phyloP scores from a whole-genome alignment of 2,888 invertebrate species.

The Anticlea derivata region DNA sequence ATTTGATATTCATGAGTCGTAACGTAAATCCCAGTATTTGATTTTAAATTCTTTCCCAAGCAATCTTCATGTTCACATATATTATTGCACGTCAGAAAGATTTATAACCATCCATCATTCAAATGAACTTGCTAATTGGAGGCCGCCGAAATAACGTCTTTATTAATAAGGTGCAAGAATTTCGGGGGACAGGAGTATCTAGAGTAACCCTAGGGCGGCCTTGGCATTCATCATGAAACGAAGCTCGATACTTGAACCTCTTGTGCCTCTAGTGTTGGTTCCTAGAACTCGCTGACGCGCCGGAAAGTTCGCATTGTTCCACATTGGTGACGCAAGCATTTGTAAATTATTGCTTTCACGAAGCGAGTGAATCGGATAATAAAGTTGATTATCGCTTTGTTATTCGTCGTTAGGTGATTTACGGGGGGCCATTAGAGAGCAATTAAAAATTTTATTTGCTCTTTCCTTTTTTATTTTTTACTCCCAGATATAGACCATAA shows the following conservation, averaged over 20 bases:
- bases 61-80: background rate
- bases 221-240: constrained; percentile 13
- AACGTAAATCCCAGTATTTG: too few species aligned
- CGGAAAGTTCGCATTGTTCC: constrained; percentile 6
- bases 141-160: background rate
- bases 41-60: too few species aligned
- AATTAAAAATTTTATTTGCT: too few species aligned
- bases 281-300: background rate
- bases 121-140: background rate
- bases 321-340: background rate
- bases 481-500: too few species aligned
- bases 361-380: too few species aligned
- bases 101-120: background rate
- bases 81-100: too few species aligned
- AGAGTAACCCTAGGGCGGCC: background rate
- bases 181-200: background rate
- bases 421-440: too few species aligned
- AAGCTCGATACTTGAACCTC: constrained; percentile 7
- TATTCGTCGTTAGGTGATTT: too few species aligned
- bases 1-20: too few species aligned
- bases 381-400: too few species aligned
- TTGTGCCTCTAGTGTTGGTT: background rate
- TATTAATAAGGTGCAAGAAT: background rate
- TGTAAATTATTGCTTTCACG: constrained; percentile 3
- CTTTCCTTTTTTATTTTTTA: too few species aligned